A percentile compares a stretch with the other conserved stretches of the same genome.
These are phyloP conservation scores for Melanotaenia maccullochi DNA, from an alignment of 2,797 vertebrate genomes.

Conservation along the genomic window DNA sequence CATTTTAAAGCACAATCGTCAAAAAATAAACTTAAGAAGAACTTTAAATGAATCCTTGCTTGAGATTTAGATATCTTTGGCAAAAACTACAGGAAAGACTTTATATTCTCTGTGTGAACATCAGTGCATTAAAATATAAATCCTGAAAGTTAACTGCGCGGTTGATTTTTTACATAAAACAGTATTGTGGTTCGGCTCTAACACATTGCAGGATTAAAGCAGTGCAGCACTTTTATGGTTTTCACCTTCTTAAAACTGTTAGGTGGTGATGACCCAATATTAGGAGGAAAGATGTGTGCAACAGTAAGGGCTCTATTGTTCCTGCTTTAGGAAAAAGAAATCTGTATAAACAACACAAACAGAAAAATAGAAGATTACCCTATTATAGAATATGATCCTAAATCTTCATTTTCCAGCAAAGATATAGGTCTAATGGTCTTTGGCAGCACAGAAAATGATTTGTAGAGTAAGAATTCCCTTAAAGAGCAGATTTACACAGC, in stretches of 20 bases:
- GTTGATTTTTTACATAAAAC: too few relatives aligned
- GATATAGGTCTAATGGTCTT: not conserved
- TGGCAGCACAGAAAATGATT: not conserved
- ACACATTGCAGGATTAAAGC: not conserved
- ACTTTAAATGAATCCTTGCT: not conserved
- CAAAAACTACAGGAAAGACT: not conserved
- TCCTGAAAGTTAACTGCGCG: too few relatives aligned
- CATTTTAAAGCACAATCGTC: too few relatives aligned
- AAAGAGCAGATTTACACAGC: constrained; percentile 17
- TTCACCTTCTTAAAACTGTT: not conserved
- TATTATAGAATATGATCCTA: too few relatives aligned
- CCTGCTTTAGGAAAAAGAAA: not conserved
- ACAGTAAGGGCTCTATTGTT: constrained; percentile 4
- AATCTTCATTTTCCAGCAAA: not conserved
- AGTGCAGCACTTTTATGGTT: not conserved
- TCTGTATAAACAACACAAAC: not conserved
- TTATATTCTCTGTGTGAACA: too few relatives aligned
- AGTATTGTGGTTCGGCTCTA: not conserved
- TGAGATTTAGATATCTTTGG: not conserved
- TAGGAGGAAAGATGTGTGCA: not conserved
- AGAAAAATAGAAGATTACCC: not conserved
- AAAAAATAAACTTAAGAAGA: too few relatives aligned
- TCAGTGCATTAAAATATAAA: too few relatives aligned
- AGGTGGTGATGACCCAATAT: not conserved
- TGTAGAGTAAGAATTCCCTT: not conserved